Percentiles rank a stretch among this genome's conserved stretches.
phyloP scores from a whole-genome alignment of 2,888 invertebrate species.

The Hydroisotoma schaefferi region DNA sequence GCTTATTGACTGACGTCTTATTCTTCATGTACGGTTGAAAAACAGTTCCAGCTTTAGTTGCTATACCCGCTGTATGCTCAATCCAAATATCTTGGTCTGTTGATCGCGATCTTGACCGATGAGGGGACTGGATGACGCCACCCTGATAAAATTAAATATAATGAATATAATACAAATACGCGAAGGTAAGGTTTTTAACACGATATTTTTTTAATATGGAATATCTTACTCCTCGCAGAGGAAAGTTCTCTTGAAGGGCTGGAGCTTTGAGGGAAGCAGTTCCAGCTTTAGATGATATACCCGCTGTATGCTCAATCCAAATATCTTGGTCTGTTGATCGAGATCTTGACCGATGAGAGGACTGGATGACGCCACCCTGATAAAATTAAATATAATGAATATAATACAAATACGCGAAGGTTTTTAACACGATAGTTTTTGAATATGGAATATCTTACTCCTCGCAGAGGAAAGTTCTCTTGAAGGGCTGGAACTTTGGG shows the following conservation, averaged over 20 bases:
- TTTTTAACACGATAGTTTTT: neutral
- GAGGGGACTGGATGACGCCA: neutral
- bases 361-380: neutral
- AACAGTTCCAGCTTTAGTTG: conserved; percentile 71
- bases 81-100: conserved; percentile 75
- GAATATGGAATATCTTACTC: too few species aligned
- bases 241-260: too few species aligned
- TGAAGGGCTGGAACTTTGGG: too few species aligned
- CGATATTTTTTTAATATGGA: too few species aligned
- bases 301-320: conserved; percentile 87
- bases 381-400: too few species aligned
- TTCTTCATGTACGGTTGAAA: conserved; percentile 78
- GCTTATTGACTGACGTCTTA: conserved; percentile 71
- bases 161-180: neutral
- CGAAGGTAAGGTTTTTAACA: too few species aligned
- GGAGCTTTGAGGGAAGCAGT: conserved; percentile 87
- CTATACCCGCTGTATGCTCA: conserved; percentile 74
- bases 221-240: too few species aligned
- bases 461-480: too few species aligned
- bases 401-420: neutral
- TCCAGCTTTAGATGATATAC: conserved; percentile 63
- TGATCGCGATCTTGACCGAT: conserved; percentile 66
- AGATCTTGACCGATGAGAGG: conserved; percentile 58
- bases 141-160: neutral
- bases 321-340: conserved; percentile 70